Conservation (phyloP, 2,797 vertebrate genomes). For the Lacerta bilineata region DNA sequence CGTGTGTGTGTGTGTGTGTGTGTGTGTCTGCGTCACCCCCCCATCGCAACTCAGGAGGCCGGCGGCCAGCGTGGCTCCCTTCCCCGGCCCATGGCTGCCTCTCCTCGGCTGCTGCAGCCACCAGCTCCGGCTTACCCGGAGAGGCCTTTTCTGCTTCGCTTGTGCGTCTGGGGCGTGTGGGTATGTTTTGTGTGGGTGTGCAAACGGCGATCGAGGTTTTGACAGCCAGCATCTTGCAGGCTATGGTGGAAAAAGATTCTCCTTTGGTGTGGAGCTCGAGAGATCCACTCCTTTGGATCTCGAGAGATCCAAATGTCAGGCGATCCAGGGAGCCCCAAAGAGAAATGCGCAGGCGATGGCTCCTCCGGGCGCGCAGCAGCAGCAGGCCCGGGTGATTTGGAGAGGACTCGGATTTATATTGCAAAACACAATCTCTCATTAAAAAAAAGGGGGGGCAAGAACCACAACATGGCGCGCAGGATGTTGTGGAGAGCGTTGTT, state of each 20-base stretch:
- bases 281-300: neutral
- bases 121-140: too few species aligned
- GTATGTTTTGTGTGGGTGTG: neutral
- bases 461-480: conserved; percentile 2
- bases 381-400: too few species aligned
- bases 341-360: neutral
- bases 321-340: too few species aligned
- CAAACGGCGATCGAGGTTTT: neutral
- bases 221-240: conserved; percentile 28
- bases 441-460: neutral
- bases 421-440: too few species aligned
- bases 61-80: neutral
- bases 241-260: neutral
- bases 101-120: neutral
- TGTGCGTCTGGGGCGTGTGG: neutral
- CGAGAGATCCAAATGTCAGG: neutral
- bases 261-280: neutral
- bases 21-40: neutral
- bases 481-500: neutral
- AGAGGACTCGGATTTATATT: neutral
- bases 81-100: too few species aligned
- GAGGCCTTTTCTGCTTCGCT: neutral
- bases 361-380: neutral
- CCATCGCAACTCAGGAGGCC: neutral
- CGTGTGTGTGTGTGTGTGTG: too few species aligned